A percentile compares a stretch with the other conserved stretches of the same genome.
These are phyloP conservation scores for Ylistrum balloti DNA, from an alignment of 1,140 invertebrate genomes.

Conservation along the genomic window DNA sequence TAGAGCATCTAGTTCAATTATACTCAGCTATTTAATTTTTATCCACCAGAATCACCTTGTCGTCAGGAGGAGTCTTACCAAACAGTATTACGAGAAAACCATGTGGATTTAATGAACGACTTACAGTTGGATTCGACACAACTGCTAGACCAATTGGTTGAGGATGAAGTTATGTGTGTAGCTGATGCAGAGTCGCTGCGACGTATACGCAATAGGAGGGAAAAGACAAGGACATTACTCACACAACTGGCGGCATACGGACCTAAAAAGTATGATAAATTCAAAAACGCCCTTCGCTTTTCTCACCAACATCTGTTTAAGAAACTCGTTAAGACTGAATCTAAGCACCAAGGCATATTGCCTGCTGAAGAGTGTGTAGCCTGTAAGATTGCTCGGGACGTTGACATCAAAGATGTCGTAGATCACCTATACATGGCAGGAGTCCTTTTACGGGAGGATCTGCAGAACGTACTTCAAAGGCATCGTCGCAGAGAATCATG, in stretches of 20 bases:
- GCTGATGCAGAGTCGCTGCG: neutral
- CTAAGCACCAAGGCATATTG: neutral
- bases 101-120: neutral
- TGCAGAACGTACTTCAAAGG: neutral
- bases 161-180: neutral
- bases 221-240: neutral
- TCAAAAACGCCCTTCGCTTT: neutral
- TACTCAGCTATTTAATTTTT: no score
- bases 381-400: constrained; percentile 6
- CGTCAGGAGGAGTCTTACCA: neutral
- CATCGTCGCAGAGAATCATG: neutral
- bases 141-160: neutral
- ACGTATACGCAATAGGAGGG: neutral
- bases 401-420: neutral
- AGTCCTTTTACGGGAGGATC: neutral
- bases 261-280: neutral
- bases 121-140: neutral
- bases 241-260: neutral
- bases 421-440: neutral
- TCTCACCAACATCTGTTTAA: neutral
- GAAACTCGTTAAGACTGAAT: neutral
- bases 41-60: neutral
- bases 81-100: neutral
- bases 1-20: no score
- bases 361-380: neutral